Evolutionary conservation across 2,113 vertebrate species (phyloP).

Genomic region (Tachysurus vachellii): DNA sequence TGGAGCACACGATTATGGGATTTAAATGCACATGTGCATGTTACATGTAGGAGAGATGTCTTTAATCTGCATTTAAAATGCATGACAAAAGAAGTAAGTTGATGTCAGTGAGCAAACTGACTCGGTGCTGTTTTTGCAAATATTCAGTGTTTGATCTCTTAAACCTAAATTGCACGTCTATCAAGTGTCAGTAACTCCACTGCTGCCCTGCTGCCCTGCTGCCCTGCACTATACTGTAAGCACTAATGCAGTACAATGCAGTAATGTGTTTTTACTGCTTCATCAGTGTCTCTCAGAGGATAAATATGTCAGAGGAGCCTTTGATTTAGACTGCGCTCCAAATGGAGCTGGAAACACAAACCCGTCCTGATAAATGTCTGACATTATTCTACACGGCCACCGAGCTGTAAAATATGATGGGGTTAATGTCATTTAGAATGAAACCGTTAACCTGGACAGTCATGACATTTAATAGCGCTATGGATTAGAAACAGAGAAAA

Average conservation of each 20-base stretch:
- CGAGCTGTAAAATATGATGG: constrained; percentile 34
- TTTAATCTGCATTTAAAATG: too few species aligned
- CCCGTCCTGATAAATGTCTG: constrained; percentile 27
- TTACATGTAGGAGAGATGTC: too few species aligned
- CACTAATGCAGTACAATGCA: constrained; percentile 33
- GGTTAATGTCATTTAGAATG: constrained; percentile 39
- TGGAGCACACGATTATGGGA: too few species aligned
- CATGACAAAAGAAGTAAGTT: too few species aligned
- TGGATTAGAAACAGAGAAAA: constrained; percentile 45
- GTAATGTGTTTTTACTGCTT: constrained; percentile 35
- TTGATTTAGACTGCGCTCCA: constrained; percentile 31
- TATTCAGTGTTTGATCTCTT: not conserved
- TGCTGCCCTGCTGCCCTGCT: not conserved
- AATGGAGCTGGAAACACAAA: constrained; percentile 24
- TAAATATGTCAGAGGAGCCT: constrained; percentile 35
- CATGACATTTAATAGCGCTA: constrained; percentile 37
- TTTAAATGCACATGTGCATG: too few species aligned
- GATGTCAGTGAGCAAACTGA: too few species aligned
- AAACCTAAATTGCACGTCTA: too few species aligned
- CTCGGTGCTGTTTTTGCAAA: too few species aligned
- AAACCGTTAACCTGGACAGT: constrained; percentile 42
- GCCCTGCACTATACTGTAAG: not conserved
- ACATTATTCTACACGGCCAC: constrained; percentile 19
- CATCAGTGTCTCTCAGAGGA: constrained; percentile 39
- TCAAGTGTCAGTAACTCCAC: not conserved